A percentile compares a stretch with the other conserved stretches of the same genome.
Conservation (phyloP, 2,888 invertebrate species). For the Adela reaumurella region DNA sequence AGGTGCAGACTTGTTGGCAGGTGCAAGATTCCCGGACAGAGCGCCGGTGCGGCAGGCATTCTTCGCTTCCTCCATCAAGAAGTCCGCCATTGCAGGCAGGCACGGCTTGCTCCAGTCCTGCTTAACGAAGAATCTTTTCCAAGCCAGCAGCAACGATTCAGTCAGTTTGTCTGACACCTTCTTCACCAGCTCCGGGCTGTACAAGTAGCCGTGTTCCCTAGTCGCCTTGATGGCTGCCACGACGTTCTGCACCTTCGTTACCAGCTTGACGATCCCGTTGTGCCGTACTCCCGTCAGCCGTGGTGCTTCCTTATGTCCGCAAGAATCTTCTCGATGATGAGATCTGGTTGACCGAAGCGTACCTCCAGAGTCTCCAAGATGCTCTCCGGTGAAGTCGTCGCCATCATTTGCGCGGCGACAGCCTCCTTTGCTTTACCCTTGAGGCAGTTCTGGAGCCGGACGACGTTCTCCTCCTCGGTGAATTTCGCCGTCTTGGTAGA, state of each 20-base stretch:
- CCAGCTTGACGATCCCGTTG: constrained; percentile 12
- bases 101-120: too few relatives aligned
- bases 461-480: constrained; percentile 14
- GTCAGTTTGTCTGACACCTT: too few relatives aligned
- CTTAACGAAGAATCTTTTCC: too few relatives aligned
- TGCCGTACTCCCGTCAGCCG: constrained; percentile 11
- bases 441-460: constrained; percentile 15
- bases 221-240: constrained; percentile 11
- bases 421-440: constrained; percentile 14
- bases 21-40: too few relatives aligned
- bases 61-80: too few relatives aligned
- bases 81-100: too few relatives aligned
- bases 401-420: constrained; percentile 12
- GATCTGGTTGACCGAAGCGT: constrained; percentile 14
- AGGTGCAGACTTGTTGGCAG: too few relatives aligned
- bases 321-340: constrained; percentile 10
- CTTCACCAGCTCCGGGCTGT: background rate
- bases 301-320: constrained; percentile 11
- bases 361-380: constrained; percentile 13
- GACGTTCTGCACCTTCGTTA: constrained; percentile 13
- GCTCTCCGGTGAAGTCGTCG: constrained; percentile 9
- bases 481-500: constrained; percentile 13
- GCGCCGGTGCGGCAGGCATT: too few relatives aligned
- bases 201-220: background rate
- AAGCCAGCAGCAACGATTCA: too few relatives aligned